Evolutionary conservation across 2,113 vertebrate genomes (phyloP).

Genomic region (Ochotona princeps): DNA sequence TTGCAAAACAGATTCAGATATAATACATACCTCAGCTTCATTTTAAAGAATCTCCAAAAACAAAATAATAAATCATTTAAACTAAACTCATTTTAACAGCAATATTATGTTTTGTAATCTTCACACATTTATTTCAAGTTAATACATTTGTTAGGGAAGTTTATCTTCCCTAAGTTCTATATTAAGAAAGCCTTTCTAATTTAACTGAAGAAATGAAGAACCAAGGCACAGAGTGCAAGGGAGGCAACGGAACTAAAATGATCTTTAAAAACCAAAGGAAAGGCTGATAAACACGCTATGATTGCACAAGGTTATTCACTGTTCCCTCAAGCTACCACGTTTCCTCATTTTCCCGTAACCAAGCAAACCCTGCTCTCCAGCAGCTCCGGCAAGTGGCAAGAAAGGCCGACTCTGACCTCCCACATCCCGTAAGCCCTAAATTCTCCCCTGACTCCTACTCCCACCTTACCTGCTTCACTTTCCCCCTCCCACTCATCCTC

Average conservation of each 20-base stretch:
- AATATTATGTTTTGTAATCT: neutral
- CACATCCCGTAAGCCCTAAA: neutral
- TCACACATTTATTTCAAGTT: conserved; percentile 14
- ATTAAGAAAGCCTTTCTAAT: neutral
- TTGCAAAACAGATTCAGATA: neutral
- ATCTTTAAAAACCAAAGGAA: neutral
- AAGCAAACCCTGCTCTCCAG: conserved; percentile 27
- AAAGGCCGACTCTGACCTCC: conserved; percentile 26
- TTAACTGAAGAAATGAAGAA: neutral
- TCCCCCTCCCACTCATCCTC: neutral
- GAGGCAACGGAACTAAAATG: neutral
- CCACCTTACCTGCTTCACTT: neutral
- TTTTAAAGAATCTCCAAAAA: conserved; percentile 32
- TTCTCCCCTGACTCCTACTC: neutral
- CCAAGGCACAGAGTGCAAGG: neutral
- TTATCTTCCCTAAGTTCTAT: conserved; percentile 14
- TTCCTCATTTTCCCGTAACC: conserved; percentile 15
- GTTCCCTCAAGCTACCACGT: conserved; percentile 15
- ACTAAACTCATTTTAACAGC: conserved; percentile 33
- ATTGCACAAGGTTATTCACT: conserved; percentile 18
- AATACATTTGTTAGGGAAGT: neutral
- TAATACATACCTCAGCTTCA: conserved; percentile 1
- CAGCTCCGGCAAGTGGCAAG: neutral
- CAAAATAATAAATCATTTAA: neutral
- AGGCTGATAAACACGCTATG: neutral